phyloP scores from a whole-genome alignment of 2,888 invertebrate species.

The Hydropsyche betteni region DNA sequence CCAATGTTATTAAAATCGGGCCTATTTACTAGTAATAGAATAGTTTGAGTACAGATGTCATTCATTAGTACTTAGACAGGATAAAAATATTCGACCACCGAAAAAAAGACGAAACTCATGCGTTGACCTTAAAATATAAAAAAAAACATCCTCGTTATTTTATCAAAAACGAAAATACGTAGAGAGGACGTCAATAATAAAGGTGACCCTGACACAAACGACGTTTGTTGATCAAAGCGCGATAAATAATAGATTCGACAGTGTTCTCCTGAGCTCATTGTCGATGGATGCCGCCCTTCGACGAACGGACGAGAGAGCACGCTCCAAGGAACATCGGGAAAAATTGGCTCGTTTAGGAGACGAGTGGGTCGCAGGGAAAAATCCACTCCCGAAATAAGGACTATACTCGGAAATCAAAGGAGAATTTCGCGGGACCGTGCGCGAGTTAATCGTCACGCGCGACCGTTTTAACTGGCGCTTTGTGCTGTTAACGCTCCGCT shows the following conservation, averaged over 20 bases:
- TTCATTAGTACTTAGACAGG: too few relatives aligned
- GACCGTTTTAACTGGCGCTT: conserved; percentile 21
- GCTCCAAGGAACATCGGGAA: not conserved
- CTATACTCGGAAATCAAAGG: not conserved
- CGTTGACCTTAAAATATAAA: too few relatives aligned
- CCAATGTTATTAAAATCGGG: too few relatives aligned
- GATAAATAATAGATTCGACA: conserved; percentile 6
- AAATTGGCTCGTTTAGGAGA: conserved; percentile 5
- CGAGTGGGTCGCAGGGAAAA: not conserved
- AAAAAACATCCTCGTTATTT: too few relatives aligned
- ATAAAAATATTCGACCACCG: too few relatives aligned
- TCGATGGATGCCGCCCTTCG: not conserved
- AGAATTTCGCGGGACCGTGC: conserved; percentile 1
- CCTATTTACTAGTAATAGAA: too few relatives aligned
- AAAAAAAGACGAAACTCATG: too few relatives aligned
- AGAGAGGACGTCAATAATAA: too few relatives aligned
- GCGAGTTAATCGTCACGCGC: conserved; percentile 30
- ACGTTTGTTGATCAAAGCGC: conserved; percentile 21
- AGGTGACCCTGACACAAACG: not conserved
- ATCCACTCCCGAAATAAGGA: not conserved
- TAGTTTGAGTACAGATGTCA: too few relatives aligned
- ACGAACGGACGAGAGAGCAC: not conserved
- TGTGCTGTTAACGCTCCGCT: conserved; percentile 4
- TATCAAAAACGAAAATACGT: too few relatives aligned
- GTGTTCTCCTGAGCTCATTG: not conserved